Evolutionary conservation across 2,797 vertebrate genomes (phyloP), one percentile per base, ranked within the genome.

Genomic region (Petrocephalus sullivani): DNA sequence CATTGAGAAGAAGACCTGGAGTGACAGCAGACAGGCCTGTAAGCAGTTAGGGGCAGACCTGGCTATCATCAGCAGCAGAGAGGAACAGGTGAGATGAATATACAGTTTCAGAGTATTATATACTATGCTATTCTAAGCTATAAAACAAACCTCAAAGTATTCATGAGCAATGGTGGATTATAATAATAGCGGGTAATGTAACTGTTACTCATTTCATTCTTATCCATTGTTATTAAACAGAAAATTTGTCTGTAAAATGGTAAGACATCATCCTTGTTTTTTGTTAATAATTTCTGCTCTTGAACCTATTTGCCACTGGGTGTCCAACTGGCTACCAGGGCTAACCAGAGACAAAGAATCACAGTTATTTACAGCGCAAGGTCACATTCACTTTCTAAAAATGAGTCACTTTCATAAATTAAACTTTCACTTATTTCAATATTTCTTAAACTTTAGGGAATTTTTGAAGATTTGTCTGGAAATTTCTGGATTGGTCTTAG

Each of bases 1-100:
- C 19, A 0, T 0, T 21, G 0, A 19, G 23, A 92, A 91, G 86
- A 93, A 91, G 83, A 88, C 1, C 19, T 95, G 95, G 94, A 85
- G 0, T 0, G 0, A 0, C 58, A 91, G 90, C 87, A 90, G 93
- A 89, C 19, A 86, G 0, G 78, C 71, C 87, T 95, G 95, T 88
- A 53, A 86, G 19, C 16, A 0, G 54, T 90, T 86, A 81, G 90
- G 89, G 6, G 93, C 90, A 1, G 91, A 95, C 87, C 60, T 61
- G 60, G 60, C 2, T 8, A 61, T 61, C n/a, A 9, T 61, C n/a
- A 61, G 8, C 21, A 23, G 60, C 60, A 9, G 60, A 61, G 60
- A 61, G n/a, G 60, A 61, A 21, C 60, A 61, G 60, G 60, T 61
- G 21, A 61, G 60, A 61, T 61, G 21, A 0, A 61, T 23, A 23